phyloP scores from a whole-genome alignment of 2,113 vertebrate species.

The Alligator mississippiensis region DNA sequence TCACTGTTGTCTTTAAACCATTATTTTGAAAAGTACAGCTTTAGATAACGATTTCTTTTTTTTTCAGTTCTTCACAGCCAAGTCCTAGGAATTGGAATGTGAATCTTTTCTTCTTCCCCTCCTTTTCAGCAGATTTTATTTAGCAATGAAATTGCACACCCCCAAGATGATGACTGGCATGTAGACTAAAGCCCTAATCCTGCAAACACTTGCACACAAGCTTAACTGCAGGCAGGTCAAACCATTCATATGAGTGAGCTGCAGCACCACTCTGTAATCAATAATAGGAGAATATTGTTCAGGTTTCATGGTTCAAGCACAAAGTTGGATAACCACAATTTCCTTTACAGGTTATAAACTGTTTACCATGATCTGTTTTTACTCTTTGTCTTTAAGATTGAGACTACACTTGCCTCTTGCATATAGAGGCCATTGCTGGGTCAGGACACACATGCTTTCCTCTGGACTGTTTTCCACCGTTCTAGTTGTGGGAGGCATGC shows the following conservation, averaged over 20 bases:
- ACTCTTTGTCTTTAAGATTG: rapidly evolving
- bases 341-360: neutral
- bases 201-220: neutral
- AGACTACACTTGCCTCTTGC: rapidly evolving
- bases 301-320: neutral
- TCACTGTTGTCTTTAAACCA: neutral
- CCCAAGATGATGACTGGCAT: neutral
- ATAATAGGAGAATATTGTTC: neutral
- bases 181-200: neutral
- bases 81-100: neutral
- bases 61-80: neutral
- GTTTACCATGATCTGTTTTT: neutral
- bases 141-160: neutral
- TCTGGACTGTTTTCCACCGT: neutral
- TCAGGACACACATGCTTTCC: too few relatives aligned
- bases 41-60: neutral
- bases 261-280: rapidly evolving
- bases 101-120: rapidly evolving
- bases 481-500: neutral
- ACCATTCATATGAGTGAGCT: rapidly evolving
- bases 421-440: rapidly evolving
- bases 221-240: neutral
- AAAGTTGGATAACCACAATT: rapidly evolving
- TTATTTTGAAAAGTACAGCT: neutral
- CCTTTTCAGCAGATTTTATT: neutral